Evolutionary conservation across 2,113 vertebrate species (phyloP).

Genomic region (Eretmochelys imbricata): DNA sequence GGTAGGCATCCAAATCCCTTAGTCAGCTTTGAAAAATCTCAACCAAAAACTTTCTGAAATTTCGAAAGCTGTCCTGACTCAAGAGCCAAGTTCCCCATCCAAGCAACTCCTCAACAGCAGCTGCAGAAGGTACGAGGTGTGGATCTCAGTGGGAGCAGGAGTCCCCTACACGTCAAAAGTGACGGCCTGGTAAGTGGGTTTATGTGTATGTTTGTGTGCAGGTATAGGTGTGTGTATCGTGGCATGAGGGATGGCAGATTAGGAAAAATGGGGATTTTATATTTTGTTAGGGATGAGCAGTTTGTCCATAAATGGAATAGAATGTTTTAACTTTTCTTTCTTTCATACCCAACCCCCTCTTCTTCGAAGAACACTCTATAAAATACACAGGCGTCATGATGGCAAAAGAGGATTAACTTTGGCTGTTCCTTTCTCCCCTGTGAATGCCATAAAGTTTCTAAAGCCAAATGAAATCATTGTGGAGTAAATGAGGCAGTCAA

Average conservation of each 20-base stretch:
- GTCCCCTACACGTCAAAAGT: neutral
- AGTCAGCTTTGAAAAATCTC: neutral
- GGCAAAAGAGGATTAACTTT: neutral
- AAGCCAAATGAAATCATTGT: neutral
- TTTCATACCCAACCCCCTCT: neutral
- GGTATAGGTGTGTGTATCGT: slow-evolving; percentile 12
- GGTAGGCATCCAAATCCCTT: no score
- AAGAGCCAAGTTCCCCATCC: neutral
- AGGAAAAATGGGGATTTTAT: neutral
- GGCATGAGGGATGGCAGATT: neutral
- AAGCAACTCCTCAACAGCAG: neutral
- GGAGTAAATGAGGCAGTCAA: neutral
- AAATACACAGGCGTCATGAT: neutral
- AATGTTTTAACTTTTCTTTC: neutral
- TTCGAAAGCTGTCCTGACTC: neutral
- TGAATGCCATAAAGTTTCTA: neutral
- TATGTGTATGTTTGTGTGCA: neutral
- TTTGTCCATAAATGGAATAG: neutral
- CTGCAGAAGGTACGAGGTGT: slow-evolving; percentile 34
- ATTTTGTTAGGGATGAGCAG: neutral
- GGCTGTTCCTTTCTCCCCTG: neutral
- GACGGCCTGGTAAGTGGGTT: slow-evolving; percentile 5
- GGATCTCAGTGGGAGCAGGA: neutral
- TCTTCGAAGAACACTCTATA: neutral
- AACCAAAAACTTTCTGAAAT: accelerated